Evolutionary conservation across 1,140 invertebrate species (phyloP).

Genomic region (Ips typographus): DNA sequence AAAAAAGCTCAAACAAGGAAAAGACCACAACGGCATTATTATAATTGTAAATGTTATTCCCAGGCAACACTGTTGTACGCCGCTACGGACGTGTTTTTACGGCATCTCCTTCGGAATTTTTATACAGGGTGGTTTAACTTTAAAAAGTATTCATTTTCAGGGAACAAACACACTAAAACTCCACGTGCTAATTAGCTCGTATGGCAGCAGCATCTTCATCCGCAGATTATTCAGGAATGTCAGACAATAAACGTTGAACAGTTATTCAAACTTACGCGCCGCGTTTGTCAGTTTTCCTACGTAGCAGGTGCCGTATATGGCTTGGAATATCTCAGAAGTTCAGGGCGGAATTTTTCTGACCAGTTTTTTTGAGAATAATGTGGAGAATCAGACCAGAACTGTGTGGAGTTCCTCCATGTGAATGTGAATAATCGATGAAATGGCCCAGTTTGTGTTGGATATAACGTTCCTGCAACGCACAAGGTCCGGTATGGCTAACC

Average conservation of each 20-base stretch:
- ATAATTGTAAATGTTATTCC: constrained; percentile 30
- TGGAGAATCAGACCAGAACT: too few relatives aligned
- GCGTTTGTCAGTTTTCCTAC: too few relatives aligned
- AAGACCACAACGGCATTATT: constrained; percentile 27
- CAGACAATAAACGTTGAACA: constrained; percentile 25
- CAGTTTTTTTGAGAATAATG: too few relatives aligned
- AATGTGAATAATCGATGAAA: too few relatives aligned
- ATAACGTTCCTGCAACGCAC: not conserved
- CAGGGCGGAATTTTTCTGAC: too few relatives aligned
- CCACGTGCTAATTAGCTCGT: not conserved
- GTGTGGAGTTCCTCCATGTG: too few relatives aligned
- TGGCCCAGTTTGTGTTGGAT: not conserved
- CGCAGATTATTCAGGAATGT: constrained; percentile 25
- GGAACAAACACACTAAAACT: not conserved
- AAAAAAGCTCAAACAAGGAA: constrained; percentile 28
- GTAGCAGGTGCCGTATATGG: too few relatives aligned
- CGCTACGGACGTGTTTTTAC: constrained; percentile 27
- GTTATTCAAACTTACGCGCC: constrained; percentile 25
- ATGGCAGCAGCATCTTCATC: not conserved
- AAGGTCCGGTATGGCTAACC: constrained; percentile 10
- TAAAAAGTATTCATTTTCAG: constrained; percentile 13
- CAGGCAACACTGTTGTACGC: constrained; percentile 21
- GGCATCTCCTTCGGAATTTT: constrained; percentile 16
- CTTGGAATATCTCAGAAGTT: too few relatives aligned
- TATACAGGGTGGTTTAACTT: constrained; percentile 29